Percentiles rank a stretch among this genome's conserved stretches.
These are phyloP conservation scores for Drosophila lowei DNA, from an alignment of 1,140 invertebrate species.

Conservation along the genomic window DNA sequence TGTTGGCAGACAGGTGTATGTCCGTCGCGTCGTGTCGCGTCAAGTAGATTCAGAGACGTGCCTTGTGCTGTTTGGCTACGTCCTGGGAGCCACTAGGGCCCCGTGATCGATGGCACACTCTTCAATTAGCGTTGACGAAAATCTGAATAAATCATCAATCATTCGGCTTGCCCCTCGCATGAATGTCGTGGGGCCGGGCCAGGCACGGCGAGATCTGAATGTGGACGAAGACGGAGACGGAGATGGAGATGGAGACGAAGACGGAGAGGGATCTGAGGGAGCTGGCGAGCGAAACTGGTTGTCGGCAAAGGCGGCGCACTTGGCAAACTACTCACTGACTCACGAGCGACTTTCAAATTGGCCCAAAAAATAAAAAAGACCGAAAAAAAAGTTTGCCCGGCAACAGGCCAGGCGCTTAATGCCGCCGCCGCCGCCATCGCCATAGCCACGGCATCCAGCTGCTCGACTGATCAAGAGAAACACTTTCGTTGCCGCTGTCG, in stretches of 20 bases:
- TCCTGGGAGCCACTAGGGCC: conserved; percentile 13
- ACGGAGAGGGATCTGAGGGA: conserved; percentile 2
- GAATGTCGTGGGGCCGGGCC: not conserved
- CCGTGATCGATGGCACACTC: conserved; percentile 55
- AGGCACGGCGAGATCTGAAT: not conserved
- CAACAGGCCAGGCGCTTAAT: conserved; percentile 49
- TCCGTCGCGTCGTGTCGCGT: not conserved
- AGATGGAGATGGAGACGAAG: conserved; percentile 1
- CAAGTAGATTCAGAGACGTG: not conserved
- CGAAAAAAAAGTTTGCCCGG: conserved; percentile 48
- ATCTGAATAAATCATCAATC: conserved; percentile 68
- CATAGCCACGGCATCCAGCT: conserved; percentile 27
- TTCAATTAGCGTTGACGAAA: conserved; percentile 56
- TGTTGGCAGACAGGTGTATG: conserved; percentile 12
- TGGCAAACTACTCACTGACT: conserved; percentile 60
- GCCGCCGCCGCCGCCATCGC: too few species aligned
- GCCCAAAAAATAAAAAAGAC: conserved; percentile 33
- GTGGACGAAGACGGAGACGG: not conserved
- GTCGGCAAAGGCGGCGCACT: conserved; percentile 48
- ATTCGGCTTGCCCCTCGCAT: conserved; percentile 20
- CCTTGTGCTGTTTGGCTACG: too few species aligned
- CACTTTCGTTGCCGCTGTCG: conserved; percentile 38
- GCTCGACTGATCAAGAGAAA: conserved; percentile 40
- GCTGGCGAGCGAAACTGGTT: conserved; percentile 59
- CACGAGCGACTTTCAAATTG: conserved; percentile 74